Conservation (phyloP, 2,113 vertebrate genomes). For the Protobothrops flavoviridis region DNA sequence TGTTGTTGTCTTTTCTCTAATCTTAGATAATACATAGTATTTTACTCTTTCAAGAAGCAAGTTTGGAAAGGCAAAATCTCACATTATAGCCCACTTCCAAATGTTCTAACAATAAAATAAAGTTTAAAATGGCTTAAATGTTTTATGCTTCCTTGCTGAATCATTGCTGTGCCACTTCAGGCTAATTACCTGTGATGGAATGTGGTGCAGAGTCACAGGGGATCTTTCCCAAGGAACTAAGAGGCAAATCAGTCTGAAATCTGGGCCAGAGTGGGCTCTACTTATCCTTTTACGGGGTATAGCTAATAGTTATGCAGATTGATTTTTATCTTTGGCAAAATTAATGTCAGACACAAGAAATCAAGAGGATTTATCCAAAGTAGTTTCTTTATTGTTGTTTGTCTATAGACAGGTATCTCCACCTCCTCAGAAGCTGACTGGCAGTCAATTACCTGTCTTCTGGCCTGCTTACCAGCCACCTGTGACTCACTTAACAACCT, state of each 20-base stretch:
- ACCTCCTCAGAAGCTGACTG: background rate
- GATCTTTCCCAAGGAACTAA: too few species aligned
- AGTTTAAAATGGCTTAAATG: background rate
- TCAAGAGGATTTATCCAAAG: too few species aligned
- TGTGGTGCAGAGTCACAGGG: too few species aligned
- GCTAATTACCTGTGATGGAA: background rate
- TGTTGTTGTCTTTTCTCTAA: background rate
- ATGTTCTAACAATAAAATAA: background rate
- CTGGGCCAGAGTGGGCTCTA: too few species aligned
- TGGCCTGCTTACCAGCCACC: background rate
- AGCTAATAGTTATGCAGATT: too few species aligned
- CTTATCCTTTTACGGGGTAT: too few species aligned
- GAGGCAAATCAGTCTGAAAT: too few species aligned
- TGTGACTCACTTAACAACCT: background rate
- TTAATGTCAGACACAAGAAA: too few species aligned
- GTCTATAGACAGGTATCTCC: too few species aligned
- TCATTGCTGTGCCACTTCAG: background rate
- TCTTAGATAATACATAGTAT: background rate
- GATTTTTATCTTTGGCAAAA: too few species aligned
- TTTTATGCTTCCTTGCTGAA: background rate
- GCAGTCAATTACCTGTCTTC: background rate
- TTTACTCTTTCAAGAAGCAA: background rate
- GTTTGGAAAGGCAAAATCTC: background rate
- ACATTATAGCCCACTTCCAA: background rate
- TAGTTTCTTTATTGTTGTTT: too few species aligned